A percentile compares a stretch with the other conserved stretches of the same genome.
Evolutionary conservation across 1,140 invertebrate species (phyloP).

Genomic region (Zaprionus africanus): DNA sequence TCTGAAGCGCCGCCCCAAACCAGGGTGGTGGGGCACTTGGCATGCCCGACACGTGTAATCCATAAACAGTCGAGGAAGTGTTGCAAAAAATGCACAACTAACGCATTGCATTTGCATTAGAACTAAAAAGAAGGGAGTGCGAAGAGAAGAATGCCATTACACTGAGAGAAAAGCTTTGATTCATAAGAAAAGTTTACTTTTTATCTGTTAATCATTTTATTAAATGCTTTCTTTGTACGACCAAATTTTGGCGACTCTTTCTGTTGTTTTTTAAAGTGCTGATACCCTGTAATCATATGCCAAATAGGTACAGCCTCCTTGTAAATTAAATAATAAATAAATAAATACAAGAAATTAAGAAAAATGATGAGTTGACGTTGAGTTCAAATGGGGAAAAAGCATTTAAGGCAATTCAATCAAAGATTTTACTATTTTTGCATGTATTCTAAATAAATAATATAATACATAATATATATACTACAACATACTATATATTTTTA

Average conservation of each 20-base stretch:
- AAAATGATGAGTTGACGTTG: too few relatives aligned
- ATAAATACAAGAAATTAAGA: too few relatives aligned
- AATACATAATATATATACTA: background rate
- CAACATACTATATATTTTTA: background rate
- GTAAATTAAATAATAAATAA: too few relatives aligned
- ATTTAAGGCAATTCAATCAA: too few relatives aligned
- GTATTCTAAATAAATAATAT: too few relatives aligned
- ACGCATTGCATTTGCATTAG: background rate
- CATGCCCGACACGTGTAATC: conserved; percentile 70
- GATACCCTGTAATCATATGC: background rate
- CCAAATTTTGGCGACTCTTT: too few relatives aligned
- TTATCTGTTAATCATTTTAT: background rate
- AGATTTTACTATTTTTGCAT: too few relatives aligned
- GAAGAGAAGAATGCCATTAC: conserved; percentile 8
- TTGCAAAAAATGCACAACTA: conserved; percentile 5
- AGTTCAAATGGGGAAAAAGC: too few relatives aligned
- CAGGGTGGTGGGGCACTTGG: conserved; percentile 26
- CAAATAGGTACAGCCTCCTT: too few relatives aligned
- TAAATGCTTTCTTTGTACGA: too few relatives aligned
- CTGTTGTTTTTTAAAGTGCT: too few relatives aligned
- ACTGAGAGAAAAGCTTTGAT: conserved; percentile 6
- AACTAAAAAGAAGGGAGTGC: background rate
- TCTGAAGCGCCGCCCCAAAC: conserved; percentile 25
- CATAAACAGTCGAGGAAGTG: conserved; percentile 69
- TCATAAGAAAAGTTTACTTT: background rate